These are phyloP conservation scores for Amiota minor DNA, from an alignment of 2,888 invertebrate species.

Conservation along the genomic window DNA sequence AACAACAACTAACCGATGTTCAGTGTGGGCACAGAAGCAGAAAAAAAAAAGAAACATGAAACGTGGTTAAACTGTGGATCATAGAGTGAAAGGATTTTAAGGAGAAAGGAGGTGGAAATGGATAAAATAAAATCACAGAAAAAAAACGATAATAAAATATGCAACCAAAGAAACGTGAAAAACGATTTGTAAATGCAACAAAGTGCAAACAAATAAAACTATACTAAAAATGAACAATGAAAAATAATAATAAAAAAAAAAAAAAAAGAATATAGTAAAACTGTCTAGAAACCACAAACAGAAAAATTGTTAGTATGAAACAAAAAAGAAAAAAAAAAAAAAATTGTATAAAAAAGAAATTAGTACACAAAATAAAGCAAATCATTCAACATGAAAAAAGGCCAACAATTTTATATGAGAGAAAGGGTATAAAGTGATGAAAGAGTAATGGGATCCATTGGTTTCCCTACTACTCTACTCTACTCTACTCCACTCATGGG, in stretches of 20 bases:
- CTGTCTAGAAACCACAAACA: conserved; percentile 3
- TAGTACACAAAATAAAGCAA: conserved; percentile 17
- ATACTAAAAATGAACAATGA: background rate
- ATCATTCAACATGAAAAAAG: conserved; percentile 21
- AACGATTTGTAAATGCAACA: conserved; percentile 25
- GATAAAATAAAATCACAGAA: conserved; percentile 21
- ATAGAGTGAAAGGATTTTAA: background rate
- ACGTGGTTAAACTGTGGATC: background rate
- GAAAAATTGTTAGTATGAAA: background rate
- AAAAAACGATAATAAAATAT: conserved; percentile 26
- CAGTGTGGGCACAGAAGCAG: background rate
- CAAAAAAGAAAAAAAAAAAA: background rate
- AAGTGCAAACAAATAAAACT: background rate
- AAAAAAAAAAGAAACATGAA: conserved; percentile 3
- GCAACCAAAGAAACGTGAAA: conserved; percentile 22
- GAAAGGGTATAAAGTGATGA: background rate
- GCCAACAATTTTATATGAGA: background rate
- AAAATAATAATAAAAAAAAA: conserved; percentile 1
- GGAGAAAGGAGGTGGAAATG: no score
- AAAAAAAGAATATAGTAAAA: background rate
- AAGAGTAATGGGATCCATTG: background rate
- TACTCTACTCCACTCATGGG: background rate
- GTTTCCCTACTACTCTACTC: background rate
- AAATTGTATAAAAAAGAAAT: conserved; percentile 4
- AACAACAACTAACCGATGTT: background rate